Conservation (phyloP, 1,140 invertebrate genomes). For the Eueides isabella region DNA sequence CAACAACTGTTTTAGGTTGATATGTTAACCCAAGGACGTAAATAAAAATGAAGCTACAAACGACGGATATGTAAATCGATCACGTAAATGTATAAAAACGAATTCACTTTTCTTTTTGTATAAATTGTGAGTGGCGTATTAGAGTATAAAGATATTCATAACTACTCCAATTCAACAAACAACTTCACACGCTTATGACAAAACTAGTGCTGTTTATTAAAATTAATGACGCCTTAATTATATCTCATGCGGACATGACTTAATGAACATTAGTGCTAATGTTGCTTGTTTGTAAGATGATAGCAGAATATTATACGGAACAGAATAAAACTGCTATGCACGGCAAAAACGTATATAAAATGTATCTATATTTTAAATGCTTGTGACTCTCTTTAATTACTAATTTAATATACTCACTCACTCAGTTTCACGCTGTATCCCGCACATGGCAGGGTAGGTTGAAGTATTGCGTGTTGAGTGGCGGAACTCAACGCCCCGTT, state of each 20-base stretch:
- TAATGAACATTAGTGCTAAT: constrained; percentile 21
- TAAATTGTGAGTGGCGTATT: background rate
- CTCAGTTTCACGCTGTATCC: too few relatives aligned
- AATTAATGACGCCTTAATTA: constrained; percentile 52
- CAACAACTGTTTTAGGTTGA: background rate
- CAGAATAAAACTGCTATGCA: background rate
- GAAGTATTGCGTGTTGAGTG: too few relatives aligned
- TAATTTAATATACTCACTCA: too few relatives aligned
- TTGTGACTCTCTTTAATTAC: background rate
- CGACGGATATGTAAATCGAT: background rate
- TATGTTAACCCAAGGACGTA: background rate
- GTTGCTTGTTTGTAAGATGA: constrained; percentile 15
- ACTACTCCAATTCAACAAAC: constrained; percentile 6
- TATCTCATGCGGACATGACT: constrained; percentile 34
- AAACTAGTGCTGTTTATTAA: constrained; percentile 41
- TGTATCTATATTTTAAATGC: background rate
- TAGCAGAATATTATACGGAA: background rate
- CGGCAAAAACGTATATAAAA: background rate
- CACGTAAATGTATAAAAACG: background rate
- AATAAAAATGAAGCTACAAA: background rate
- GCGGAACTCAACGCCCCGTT: too few relatives aligned
- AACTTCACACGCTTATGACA: constrained; percentile 45
- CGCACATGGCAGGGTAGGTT: too few relatives aligned
- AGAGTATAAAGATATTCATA: background rate
- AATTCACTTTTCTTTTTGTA: background rate